phyloP scores from a whole-genome alignment of 2,113 vertebrate species.

The Synodontis membranacea region DNA sequence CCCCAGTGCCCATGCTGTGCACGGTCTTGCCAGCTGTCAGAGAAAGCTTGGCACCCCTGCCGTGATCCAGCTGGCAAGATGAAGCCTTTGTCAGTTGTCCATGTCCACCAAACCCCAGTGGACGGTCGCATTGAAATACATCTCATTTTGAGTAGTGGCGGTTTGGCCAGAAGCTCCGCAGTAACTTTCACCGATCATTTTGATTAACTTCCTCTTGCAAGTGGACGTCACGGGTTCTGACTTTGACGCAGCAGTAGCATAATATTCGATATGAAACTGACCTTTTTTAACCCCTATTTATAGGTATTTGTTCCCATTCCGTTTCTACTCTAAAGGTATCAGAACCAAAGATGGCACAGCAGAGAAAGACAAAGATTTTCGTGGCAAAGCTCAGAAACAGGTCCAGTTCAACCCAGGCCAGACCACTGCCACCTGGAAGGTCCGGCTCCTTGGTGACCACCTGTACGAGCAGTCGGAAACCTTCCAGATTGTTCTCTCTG shows the following conservation, averaged over 20 bases:
- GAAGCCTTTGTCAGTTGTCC: slow-evolving; percentile 8
- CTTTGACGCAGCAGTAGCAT: slow-evolving; percentile 35
- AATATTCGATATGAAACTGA: background rate
- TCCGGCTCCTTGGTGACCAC: slow-evolving; percentile 81
- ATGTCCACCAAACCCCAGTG: slow-evolving; percentile 2
- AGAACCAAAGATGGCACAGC: slow-evolving; percentile 87
- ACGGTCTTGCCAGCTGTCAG: slow-evolving; percentile 25
- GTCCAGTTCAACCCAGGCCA: slow-evolving; percentile 97
- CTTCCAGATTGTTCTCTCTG: slow-evolving; percentile 89
- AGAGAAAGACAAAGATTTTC: slow-evolving; percentile 87
- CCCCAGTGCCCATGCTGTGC: background rate
- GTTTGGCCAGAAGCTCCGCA: background rate
- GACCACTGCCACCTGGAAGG: slow-evolving; percentile 84
- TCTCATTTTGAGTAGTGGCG: slow-evolving; percentile 9
- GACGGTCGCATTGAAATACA: slow-evolving; percentile 17
- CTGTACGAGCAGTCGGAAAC: slow-evolving; percentile 84
- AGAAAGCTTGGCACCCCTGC: background rate
- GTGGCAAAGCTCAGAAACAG: slow-evolving; percentile 90
- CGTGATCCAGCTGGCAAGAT: slow-evolving; percentile 12
- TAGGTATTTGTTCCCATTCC: background rate
- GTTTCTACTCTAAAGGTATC: slow-evolving; percentile 75
- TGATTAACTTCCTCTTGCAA: slow-evolving; percentile 13
- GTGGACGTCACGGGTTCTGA: background rate
- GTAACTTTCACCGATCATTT: slow-evolving; percentile 7
- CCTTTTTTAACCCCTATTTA: background rate